Conservation (phyloP, 1,140 invertebrate genomes). For the Pseudomyrmex pallidus region DNA sequence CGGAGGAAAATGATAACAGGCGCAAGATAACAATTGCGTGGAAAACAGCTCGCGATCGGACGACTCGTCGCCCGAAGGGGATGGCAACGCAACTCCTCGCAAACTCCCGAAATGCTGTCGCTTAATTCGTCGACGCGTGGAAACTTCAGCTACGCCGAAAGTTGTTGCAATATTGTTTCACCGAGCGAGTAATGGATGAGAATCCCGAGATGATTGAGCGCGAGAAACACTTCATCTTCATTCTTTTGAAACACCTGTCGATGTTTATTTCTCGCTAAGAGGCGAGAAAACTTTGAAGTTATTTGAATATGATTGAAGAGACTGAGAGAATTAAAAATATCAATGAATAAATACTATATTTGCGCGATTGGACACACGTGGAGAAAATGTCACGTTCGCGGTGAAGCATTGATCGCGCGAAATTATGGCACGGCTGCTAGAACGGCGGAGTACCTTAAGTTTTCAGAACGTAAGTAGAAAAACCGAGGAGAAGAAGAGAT, state of each 20-base stretch:
- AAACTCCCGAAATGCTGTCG: not conserved
- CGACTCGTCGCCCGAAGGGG: not conserved
- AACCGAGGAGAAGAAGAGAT: not conserved
- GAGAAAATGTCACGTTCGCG: not conserved
- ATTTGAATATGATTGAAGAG: too few species aligned
- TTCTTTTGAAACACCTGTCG: too few species aligned
- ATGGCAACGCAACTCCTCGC: not conserved
- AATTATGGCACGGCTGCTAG: constrained; percentile 15
- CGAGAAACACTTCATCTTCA: too few species aligned
- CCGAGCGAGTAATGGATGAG: too few species aligned
- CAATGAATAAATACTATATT: not conserved
- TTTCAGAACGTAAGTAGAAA: constrained; percentile 42
- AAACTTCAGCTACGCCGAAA: not conserved
- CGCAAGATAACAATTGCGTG: not conserved
- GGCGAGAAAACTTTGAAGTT: too few species aligned
- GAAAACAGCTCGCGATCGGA: constrained; percentile 13
- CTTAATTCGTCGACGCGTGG: not conserved
- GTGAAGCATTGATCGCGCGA: constrained; percentile 25
- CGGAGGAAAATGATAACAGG: not conserved
- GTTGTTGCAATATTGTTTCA: constrained; percentile 25
- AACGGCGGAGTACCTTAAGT: constrained; percentile 33
- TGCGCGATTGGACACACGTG: not conserved
- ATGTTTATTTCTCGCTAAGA: too few species aligned
- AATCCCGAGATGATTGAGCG: not conserved
- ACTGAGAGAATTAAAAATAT: too few species aligned